phyloP scores from a whole-genome alignment of 2,888 invertebrate genomes.

The Zonitis immaculata region DNA sequence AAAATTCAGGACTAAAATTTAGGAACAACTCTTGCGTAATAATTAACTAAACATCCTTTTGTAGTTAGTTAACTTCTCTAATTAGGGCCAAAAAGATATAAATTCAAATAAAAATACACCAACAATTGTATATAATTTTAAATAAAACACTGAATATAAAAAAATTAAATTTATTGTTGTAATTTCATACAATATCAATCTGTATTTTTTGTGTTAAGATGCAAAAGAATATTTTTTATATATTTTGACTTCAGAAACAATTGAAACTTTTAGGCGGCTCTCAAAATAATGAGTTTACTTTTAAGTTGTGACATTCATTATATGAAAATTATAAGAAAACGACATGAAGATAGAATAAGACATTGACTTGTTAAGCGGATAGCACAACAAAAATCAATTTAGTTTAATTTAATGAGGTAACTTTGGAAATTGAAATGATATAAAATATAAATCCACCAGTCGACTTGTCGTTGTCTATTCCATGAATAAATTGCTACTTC shows the following conservation, averaged over 20 bases:
- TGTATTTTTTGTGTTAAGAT: no score
- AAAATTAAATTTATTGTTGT: no score
- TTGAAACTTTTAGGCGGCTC: not conserved
- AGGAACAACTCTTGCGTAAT: slow-evolving; percentile 25
- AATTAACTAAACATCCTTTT: slow-evolving; percentile 22
- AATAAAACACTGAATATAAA: no score
- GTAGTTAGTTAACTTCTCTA: not conserved
- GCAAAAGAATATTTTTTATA: not conserved
- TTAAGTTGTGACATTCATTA: no score
- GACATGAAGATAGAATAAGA: no score
- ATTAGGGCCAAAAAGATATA: not conserved
- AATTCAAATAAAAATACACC: not conserved
- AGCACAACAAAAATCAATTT: not conserved
- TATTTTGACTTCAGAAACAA: not conserved
- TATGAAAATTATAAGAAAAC: no score
- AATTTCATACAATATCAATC: no score
- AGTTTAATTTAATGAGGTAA: not conserved
- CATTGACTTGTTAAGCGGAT: not conserved
- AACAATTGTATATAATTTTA: not conserved
- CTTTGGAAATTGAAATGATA: not conserved
- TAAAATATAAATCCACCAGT: not conserved
- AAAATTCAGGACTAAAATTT: slow-evolving; percentile 22
- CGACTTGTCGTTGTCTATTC: not conserved
- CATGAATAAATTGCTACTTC: slow-evolving; percentile 2
- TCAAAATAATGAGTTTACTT: not conserved